A percentile compares a stretch with the other conserved stretches of the same genome.
Evolutionary conservation across 2,797 vertebrate genomes (phyloP).

Genomic region (Odontamblyopus lacepedii): DNA sequence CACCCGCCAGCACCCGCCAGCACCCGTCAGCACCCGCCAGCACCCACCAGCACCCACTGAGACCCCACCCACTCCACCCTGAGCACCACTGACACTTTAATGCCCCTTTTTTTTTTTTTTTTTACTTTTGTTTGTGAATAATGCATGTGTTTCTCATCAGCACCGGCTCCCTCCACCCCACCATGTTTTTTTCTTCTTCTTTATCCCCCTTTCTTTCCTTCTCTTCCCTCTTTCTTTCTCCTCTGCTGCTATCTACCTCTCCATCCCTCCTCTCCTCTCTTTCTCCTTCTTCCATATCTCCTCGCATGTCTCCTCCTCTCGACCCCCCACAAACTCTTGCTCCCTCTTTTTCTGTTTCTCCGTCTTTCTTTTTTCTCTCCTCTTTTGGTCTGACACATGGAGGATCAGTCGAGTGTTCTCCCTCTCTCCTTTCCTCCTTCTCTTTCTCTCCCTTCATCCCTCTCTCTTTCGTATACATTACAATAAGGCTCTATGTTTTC

Average conservation of each 20-base stretch:
- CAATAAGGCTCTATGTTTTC: conserved; percentile 59
- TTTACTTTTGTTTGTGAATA: conserved; percentile 79
- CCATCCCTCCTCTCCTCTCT: background rate
- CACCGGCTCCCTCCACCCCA: conserved; percentile 57
- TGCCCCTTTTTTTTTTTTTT: conserved; percentile 76
- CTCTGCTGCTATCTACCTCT: background rate
- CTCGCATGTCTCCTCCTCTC: background rate
- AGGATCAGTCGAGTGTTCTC: too few relatives aligned
- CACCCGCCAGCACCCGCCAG: too few relatives aligned
- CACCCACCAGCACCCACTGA: conserved; percentile 49
- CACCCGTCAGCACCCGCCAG: conserved; percentile 34
- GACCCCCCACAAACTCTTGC: too few relatives aligned
- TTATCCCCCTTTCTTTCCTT: conserved; percentile 43
- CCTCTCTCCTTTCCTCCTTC: background rate
- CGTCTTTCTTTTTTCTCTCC: background rate
- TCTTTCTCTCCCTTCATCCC: background rate
- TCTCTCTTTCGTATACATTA: conserved; percentile 66
- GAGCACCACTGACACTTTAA: conserved; percentile 77
- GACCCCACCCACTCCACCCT: conserved; percentile 59
- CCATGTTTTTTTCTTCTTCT: background rate
- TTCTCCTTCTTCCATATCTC: too few relatives aligned
- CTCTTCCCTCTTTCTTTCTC: background rate
- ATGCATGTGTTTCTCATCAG: conserved; percentile 76
- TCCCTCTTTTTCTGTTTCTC: background rate
- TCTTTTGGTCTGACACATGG: too few relatives aligned